Evolutionary conservation across 2,888 invertebrate species (phyloP).

Genomic region (Morinoia aosen): DNA sequence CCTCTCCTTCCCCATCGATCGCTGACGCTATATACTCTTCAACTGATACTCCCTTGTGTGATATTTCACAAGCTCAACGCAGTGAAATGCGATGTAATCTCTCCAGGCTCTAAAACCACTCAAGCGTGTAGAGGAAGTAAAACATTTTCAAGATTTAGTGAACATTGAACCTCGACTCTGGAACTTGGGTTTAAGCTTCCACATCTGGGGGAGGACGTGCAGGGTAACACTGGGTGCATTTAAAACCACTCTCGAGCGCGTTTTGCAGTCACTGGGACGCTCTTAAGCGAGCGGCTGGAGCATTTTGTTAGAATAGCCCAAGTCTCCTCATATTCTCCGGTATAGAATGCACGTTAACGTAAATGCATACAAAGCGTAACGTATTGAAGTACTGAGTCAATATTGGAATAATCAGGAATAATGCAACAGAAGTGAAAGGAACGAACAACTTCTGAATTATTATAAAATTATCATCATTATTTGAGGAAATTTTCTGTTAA

Average conservation of each 20-base stretch:
- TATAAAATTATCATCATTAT: too few relatives aligned
- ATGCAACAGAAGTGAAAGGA: too few relatives aligned
- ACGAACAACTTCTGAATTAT: too few relatives aligned
- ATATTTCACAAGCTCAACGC: not conserved
- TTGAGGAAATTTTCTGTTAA: too few relatives aligned
- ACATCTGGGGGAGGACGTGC: not conserved
- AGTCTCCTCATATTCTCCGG: not conserved
- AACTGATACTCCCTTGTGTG: not conserved
- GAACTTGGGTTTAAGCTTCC: not conserved
- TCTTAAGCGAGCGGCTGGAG: not conserved
- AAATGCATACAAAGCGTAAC: too few relatives aligned
- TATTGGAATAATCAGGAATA: too few relatives aligned
- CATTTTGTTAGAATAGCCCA: not conserved
- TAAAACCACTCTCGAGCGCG: not conserved
- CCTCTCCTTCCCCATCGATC: not conserved
- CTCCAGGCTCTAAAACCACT: not conserved
- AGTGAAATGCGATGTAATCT: not conserved
- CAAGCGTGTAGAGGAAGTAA: not conserved
- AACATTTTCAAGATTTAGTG: conserved; percentile 9
- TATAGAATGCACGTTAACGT: not conserved
- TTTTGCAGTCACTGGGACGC: not conserved
- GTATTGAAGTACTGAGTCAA: too few relatives aligned
- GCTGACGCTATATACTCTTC: not conserved
- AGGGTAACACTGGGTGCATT: not conserved
- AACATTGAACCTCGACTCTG: not conserved